Conservation (phyloP, 2,797 vertebrate genomes). For the Acanthurus leucopareius region DNA sequence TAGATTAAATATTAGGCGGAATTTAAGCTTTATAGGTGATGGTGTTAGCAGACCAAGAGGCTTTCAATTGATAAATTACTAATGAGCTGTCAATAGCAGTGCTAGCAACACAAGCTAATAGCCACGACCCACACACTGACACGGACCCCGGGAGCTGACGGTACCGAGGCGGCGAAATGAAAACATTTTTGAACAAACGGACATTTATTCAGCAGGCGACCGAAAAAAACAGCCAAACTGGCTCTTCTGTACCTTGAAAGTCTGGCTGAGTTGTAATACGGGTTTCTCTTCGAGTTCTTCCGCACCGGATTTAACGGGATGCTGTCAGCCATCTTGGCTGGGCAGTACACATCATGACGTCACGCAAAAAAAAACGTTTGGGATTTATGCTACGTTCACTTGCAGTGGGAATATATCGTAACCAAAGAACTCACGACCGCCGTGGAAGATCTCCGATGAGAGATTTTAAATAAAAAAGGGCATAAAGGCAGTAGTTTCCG, state of each 20-base stretch:
- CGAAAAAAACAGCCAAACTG: not conserved
- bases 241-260: constrained; percentile 87
- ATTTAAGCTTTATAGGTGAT: not conserved
- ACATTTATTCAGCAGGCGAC: not conserved
- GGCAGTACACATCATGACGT: constrained; percentile 69
- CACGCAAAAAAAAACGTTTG: not conserved
- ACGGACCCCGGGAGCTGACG: not conserved
- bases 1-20: not conserved
- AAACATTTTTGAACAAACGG: not conserved
- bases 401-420: not conserved
- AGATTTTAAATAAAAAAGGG: not conserved
- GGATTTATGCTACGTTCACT: constrained; percentile 39
- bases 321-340: constrained; percentile 93
- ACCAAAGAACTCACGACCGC: accelerated
- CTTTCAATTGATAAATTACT: constrained; percentile 34
- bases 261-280: constrained; percentile 88
- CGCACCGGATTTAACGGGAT: constrained; percentile 91
- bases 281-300: constrained; percentile 85
- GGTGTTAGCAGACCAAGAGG: not conserved
- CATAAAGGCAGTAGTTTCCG: accelerated
- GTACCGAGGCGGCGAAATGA: not conserved
- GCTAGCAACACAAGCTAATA: constrained; percentile 71
- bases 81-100: constrained; percentile 27
- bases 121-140: constrained; percentile 11
- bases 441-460: accelerated